Conservation (phyloP, 2,888 invertebrate genomes). For the Priocnemis perturbator region DNA sequence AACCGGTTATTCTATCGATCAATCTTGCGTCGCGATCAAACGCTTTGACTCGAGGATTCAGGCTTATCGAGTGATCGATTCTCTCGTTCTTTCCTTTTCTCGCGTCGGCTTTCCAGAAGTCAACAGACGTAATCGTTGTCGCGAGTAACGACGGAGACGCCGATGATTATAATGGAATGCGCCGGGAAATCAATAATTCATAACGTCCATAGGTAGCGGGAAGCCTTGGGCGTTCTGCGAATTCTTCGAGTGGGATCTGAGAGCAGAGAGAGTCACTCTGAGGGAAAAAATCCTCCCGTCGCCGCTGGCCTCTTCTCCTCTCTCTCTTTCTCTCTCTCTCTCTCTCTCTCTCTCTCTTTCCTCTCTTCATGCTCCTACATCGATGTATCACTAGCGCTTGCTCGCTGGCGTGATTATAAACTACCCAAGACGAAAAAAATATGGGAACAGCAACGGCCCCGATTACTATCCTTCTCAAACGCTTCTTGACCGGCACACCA, state of each 20-base stretch:
- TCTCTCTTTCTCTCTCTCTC: too few relatives aligned
- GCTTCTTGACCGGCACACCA: too few relatives aligned
- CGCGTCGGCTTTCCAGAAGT: neutral
- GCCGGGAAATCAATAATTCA: constrained; percentile 27
- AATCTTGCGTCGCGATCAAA: neutral
- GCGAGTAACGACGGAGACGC: neutral
- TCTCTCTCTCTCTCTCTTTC: too few relatives aligned
- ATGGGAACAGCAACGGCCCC: too few relatives aligned
- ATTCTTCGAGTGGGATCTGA: constrained; percentile 20
- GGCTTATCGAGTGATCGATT: neutral
- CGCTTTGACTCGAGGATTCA: neutral
- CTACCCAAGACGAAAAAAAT: neutral
- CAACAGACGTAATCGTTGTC: constrained; percentile 1
- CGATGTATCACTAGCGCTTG: constrained; percentile 5
- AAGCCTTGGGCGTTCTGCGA: constrained; percentile 25
- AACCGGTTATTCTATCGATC: too few relatives aligned
- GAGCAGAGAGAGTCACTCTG: constrained; percentile 8
- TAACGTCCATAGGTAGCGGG: constrained; percentile 19
- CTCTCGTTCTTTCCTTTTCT: too few relatives aligned
- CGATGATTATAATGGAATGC: constrained; percentile 30
- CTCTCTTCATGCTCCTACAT: neutral
- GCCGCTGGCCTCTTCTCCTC: constrained; percentile 11
- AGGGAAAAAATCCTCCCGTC: constrained; percentile 9
- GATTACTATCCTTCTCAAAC: too few relatives aligned
- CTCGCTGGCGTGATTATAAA: constrained; percentile 7